Percentiles rank a stretch among this genome's conserved stretches.
Evolutionary conservation across 2,113 vertebrate species (phyloP).

Genomic region (Smithornis capensis): DNA sequence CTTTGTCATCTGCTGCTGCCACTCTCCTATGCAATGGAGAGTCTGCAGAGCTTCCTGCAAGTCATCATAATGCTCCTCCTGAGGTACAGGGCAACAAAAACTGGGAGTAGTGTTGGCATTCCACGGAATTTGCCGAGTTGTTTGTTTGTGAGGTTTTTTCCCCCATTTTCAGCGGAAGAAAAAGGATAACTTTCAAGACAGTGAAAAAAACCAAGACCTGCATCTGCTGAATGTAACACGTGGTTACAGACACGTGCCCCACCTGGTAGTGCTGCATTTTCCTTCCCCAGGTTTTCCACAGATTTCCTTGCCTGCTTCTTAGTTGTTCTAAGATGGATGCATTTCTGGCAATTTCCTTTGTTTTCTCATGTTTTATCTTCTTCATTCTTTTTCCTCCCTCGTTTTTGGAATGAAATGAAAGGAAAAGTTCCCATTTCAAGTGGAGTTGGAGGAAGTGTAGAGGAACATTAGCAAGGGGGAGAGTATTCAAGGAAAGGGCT

Average conservation of each 20-base stretch:
- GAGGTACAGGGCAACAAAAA: neutral
- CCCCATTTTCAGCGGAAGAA: neutral
- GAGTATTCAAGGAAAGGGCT: neutral
- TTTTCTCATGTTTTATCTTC: neutral
- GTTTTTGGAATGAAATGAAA: neutral
- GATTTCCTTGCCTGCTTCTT: neutral
- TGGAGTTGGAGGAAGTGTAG: neutral
- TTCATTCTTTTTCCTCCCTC: neutral
- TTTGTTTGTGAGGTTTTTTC: neutral
- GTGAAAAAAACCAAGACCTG: neutral
- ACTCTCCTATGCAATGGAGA: neutral
- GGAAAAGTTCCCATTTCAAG: neutral
- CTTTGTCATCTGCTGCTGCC: neutral
- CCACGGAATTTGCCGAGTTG: neutral
- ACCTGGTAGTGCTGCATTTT: fast-evolving
- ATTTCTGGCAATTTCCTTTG: neutral
- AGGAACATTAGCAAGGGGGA: neutral
- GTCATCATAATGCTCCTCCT: fast-evolving
- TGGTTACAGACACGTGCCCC: fast-evolving
- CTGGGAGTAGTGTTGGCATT: neutral
- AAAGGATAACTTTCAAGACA: neutral
- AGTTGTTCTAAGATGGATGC: neutral
- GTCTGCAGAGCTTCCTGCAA: neutral
- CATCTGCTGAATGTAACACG: fast-evolving
- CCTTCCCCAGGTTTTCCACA: neutral